Conservation (phyloP, 2,797 vertebrate species). For the Cirrhinus molitorella region DNA sequence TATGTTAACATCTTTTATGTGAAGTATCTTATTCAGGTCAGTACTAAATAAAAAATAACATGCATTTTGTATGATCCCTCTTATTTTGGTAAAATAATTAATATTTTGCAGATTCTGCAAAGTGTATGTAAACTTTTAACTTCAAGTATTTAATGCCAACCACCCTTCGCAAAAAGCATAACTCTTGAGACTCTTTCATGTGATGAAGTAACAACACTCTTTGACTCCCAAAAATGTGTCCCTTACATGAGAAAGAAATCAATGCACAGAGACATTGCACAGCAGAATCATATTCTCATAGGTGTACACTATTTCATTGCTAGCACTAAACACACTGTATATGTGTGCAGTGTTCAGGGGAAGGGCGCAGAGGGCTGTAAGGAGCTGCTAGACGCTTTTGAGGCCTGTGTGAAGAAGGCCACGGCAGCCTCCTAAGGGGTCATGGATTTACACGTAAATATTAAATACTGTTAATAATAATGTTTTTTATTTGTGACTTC, state of each 20-base stretch:
- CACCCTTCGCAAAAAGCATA: not conserved
- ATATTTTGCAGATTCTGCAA: too few relatives aligned
- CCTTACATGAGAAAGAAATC: not conserved
- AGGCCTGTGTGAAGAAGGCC: constrained; percentile 76
- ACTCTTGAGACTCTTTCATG: not conserved
- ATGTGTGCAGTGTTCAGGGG: constrained; percentile 71
- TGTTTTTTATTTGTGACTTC: not conserved
- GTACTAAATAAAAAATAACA: too few relatives aligned
- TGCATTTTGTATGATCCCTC: too few relatives aligned
- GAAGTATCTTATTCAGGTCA: too few relatives aligned
- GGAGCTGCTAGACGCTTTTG: constrained; percentile 78
- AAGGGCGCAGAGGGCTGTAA: constrained; percentile 72
- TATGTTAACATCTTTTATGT: too few relatives aligned
- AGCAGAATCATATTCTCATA: not conserved
- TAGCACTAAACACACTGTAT: not conserved
- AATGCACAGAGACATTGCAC: not conserved
- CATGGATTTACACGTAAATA: not conserved
- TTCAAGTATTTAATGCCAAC: not conserved
- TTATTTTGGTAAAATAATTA: too few relatives aligned
- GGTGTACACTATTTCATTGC: not conserved
- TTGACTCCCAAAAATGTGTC: not conserved
- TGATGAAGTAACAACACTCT: not conserved
- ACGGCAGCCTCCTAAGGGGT: constrained; percentile 69
- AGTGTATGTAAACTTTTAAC: too few relatives aligned
- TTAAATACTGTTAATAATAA: too few relatives aligned